phyloP scores from a whole-genome alignment of 2,113 vertebrate genomes.

The Tetrao urogallus region DNA sequence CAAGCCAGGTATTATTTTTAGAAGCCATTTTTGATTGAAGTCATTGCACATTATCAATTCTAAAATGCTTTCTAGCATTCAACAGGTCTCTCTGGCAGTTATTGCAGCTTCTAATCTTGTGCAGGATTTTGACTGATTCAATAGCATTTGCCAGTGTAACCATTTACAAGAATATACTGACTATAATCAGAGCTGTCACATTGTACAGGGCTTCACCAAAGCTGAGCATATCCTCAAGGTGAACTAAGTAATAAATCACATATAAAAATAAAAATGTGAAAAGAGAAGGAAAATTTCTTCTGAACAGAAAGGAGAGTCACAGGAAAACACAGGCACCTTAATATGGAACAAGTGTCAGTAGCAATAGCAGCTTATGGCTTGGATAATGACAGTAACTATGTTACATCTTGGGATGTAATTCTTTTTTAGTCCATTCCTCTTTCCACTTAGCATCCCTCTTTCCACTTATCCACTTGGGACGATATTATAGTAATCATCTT shows the following conservation, averaged over 20 bases:
- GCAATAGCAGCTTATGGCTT: not conserved
- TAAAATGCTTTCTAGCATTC: not conserved
- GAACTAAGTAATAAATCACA: not conserved
- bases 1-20: not conserved
- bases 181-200: not conserved
- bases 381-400: not conserved
- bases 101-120: not conserved
- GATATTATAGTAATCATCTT: not conserved
- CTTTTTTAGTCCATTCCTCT: not conserved
- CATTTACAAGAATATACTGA: not conserved
- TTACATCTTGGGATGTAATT: not conserved
- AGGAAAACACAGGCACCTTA: not conserved
- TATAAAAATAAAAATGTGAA: not conserved
- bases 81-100: not conserved
- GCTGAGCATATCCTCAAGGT: not conserved
- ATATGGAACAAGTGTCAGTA: not conserved
- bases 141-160: not conserved
- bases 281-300: not conserved
- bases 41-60: accelerated
- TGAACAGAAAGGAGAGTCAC: not conserved
- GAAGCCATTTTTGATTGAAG: not conserved
- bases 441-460: not conserved
- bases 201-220: not conserved
- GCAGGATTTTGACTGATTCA: not conserved
- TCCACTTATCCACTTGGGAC: not conserved